Base-by-base conservation (phyloP, 2,113 vertebrate species). In the Tricholaema leucomelas region DNA sequence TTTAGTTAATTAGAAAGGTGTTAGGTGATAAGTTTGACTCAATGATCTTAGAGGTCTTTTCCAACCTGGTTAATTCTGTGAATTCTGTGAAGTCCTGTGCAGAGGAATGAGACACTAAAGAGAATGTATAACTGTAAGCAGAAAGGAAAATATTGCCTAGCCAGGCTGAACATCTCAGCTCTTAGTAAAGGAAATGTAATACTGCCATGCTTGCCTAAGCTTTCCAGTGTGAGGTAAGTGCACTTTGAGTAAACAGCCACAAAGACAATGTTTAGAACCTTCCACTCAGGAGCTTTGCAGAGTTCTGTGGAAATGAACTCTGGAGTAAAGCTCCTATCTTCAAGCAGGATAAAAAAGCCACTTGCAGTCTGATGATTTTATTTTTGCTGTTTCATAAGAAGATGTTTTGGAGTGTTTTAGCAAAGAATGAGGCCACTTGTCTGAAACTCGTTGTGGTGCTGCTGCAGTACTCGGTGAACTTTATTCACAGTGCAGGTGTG, bases 381-480 rank as follows among this genome's bases (percentile, higher is more conserved):
- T n/a, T n/a, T 79, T 5, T 1, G 31, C 13, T 7, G 8, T 40
- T 85, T 38, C 25, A 0, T 18, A 20, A 24, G 27, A 14, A 9
- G 12, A 27, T 0, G 0, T 44, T 54, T 27, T n/a, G n/a, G 42
- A 58, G 59, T 3, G 38, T 30, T 75, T n/a, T 2, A 40, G 63
- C 55, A 55, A 19, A 30, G 42, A 67, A 10, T 6, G 50, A 14
- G 87, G 79, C 71, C 67, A 24, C 81, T 81, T 85, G 8, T 48
- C 0, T 6, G 91, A n/a, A 75, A 1, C 35, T 8, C 23, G 4
- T 31, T 2, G 0, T 13, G 56, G 15, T 56, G 71, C 75, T 65
- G 27, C 88, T 15, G 31, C 64, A 23, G 31, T 18, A 0, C 5
- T 15, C 23, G 0, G 20, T 0, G 0, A 2, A 61, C 42, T 30